Evolutionary conservation across 1,140 invertebrate genomes (phyloP), one percentile per base, ranked within the genome.

Genomic region (Colletes latitarsis): DNA sequence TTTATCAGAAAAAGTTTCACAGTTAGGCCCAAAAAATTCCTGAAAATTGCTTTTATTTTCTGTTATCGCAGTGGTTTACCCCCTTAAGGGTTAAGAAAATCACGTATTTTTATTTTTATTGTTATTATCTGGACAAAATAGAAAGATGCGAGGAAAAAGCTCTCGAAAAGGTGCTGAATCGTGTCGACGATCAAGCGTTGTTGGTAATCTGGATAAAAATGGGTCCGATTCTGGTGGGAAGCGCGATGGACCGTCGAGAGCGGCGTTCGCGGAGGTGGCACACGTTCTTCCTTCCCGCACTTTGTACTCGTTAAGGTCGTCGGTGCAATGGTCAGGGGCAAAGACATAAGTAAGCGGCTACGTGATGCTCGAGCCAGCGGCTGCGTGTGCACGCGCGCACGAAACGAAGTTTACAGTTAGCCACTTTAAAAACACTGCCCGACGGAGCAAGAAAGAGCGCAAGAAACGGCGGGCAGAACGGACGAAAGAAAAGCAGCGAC

Each of bases 381-480:
- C 69, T 72, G 75, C 75, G 62, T 82, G 79, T 77, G 68, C 63
- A 79, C 78, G 78, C 77, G 71, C 60, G 60, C 66, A 57, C 76
- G 21, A 52, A 66, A 52, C 60, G 53, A 75, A 77, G 79, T 86
- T 86, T 86, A 86, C 84, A 82, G 84, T 86, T 86, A 86, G 71
- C 62, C 70, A 78, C 75, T 82, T 82, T 62, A 81, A 83, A 84
- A 84, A 81, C 75, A 68, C 70, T 39, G 52, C 10, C 8, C 53
- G 43, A 17, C 17, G 30, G 55, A 21, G 70, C 53, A 41, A 74
- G 71, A 64, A 67, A 30, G 62, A 68, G 63, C 43, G 19, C 19
- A 19, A 39, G n/a, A 39, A 58, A 58, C 46, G 69, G 39, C n/a
- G 39, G 15, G 66, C 43, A 41, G 30, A 70, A 68, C 57, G 68